phyloP scores from a whole-genome alignment of 1,140 invertebrate species.

The Halesus radiatus region DNA sequence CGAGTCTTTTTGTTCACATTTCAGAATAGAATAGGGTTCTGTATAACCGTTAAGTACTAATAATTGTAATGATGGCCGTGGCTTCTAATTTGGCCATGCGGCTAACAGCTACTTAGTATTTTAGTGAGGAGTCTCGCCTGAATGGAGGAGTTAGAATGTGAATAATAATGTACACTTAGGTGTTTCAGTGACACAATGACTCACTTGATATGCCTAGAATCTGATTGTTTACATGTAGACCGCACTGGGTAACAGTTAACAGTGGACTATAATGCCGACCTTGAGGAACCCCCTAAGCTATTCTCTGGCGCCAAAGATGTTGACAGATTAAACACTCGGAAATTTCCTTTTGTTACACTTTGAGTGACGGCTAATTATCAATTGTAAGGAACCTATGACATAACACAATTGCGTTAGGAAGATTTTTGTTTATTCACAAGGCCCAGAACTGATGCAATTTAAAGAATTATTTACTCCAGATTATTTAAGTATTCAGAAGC shows the following conservation, averaged over 20 bases:
- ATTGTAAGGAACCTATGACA: background rate
- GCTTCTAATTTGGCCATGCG: background rate
- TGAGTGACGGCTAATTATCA: background rate
- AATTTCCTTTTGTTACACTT: background rate
- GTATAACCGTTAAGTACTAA: background rate
- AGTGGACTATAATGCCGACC: background rate
- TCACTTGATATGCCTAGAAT: slow-evolving; percentile 10
- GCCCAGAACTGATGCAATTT: no score
- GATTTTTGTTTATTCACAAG: no score
- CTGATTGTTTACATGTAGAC: slow-evolving; percentile 5
- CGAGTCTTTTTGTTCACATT: background rate
- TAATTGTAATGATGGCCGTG: background rate
- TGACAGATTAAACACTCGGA: background rate
- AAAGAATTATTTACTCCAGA: no score
- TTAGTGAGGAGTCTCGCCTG: background rate
- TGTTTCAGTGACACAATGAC: slow-evolving; percentile 16
- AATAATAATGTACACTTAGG: background rate
- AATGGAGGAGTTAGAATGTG: background rate
- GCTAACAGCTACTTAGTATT: no score
- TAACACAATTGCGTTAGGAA: no score
- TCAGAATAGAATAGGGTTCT: no score
- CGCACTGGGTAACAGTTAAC: background rate
- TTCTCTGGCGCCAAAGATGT: background rate
- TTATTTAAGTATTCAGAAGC: no score
- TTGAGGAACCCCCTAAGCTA: background rate